These are phyloP conservation scores for Glaucomys volans DNA, from an alignment of 2,113 vertebrate genomes.

Conservation along the genomic window DNA sequence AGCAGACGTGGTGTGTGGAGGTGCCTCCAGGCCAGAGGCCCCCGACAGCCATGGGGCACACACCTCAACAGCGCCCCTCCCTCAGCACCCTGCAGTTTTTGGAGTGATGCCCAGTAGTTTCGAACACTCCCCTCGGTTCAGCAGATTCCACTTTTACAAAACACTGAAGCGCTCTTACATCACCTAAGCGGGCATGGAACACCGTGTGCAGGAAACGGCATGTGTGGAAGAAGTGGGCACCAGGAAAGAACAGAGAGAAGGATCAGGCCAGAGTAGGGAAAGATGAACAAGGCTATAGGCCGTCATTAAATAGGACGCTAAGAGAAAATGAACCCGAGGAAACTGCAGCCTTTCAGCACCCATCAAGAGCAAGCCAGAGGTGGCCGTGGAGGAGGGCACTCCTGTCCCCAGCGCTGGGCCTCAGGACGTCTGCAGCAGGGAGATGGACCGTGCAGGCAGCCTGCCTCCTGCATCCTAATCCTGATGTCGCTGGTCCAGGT, in stretches of 20 bases:
- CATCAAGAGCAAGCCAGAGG: background rate
- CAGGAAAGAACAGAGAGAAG: background rate
- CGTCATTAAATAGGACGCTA: background rate
- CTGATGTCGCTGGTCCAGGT: background rate
- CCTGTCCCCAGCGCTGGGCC: background rate
- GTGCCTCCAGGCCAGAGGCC: background rate
- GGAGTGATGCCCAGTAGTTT: background rate
- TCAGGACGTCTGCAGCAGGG: background rate
- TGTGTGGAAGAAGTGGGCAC: background rate
- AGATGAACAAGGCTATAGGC: background rate
- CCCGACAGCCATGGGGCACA: background rate
- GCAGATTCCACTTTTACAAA: background rate
- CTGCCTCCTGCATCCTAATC: background rate
- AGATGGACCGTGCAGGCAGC: rapidly evolving
- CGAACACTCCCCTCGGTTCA: background rate
- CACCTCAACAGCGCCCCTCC: background rate
- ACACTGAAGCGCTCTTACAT: background rate
- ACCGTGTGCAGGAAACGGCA: background rate
- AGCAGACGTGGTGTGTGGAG: background rate
- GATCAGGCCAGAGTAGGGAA: too few relatives aligned
- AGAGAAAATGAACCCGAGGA: background rate
- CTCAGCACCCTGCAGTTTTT: background rate
- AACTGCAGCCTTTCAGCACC: background rate
- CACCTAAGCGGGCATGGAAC: constrained; percentile 33
- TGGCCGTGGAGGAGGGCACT: background rate